Percentiles rank a stretch among this genome's conserved stretches.
Evolutionary conservation across 2,797 vertebrate species (phyloP).

Genomic region (Chromobotia macracanthus): DNA sequence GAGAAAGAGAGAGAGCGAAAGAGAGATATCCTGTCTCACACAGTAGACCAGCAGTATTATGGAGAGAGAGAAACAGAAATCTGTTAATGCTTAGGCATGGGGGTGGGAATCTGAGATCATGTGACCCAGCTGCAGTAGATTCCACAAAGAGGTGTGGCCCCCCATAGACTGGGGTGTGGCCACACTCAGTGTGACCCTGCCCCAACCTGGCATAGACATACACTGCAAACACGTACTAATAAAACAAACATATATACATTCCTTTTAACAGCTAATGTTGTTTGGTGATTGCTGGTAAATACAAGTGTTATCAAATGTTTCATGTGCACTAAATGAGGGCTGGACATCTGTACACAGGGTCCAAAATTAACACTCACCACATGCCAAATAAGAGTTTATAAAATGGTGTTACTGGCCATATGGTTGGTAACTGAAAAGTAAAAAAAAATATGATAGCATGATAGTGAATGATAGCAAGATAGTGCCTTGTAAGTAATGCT

Average conservation of each 20-base stretch:
- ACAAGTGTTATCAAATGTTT: not conserved
- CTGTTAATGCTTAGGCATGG: constrained; percentile 58
- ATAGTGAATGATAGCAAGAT: no score
- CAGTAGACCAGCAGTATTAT: constrained; percentile 49
- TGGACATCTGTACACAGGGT: not conserved
- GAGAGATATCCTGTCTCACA: constrained; percentile 43
- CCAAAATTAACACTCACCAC: not conserved
- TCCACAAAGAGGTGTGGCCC: constrained; percentile 77
- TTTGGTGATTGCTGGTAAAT: not conserved
- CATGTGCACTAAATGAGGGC: not conserved
- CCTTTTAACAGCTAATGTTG: not conserved
- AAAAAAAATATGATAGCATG: not conserved
- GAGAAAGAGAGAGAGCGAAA: constrained; percentile 50
- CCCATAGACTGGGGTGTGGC: constrained; percentile 79
- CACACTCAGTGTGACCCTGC: constrained; percentile 45
- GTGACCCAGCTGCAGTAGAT: constrained; percentile 72
- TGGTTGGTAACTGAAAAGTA: not conserved
- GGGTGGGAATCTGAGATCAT: constrained; percentile 59
- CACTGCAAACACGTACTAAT: constrained; percentile 27
- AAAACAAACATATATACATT: constrained; percentile 18
- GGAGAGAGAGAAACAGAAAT: constrained; percentile 63
- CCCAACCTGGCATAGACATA: constrained; percentile 45
- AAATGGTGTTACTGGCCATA: not conserved
- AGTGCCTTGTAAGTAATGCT: no score
- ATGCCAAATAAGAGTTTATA: not conserved